Percentiles rank a stretch among this genome's conserved stretches.
Evolutionary conservation across 2,888 invertebrate species (phyloP).

Genomic region (Pristionchus arcanus): DNA sequence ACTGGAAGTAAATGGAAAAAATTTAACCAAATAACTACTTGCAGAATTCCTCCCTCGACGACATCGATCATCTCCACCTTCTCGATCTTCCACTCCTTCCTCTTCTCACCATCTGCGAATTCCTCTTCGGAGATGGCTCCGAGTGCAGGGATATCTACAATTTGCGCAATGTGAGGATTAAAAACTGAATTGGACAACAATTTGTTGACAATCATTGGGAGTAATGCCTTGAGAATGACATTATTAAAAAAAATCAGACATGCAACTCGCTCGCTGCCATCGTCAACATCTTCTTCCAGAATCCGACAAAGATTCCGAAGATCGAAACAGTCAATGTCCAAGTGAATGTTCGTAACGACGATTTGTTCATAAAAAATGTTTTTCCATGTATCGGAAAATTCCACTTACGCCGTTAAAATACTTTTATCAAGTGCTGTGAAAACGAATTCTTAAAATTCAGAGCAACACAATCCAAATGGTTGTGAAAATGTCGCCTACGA

Average conservation of each 20-base stretch:
- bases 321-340: background rate
- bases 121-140: background rate
- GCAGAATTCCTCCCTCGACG: background rate
- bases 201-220: too few relatives aligned
- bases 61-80: background rate
- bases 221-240: too few relatives aligned
- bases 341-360: background rate
- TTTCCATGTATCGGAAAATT: too few relatives aligned
- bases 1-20: too few relatives aligned
- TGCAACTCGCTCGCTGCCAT: background rate
- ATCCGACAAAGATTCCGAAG: background rate
- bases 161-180: background rate
- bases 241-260: background rate
- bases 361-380: too few relatives aligned
- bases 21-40: background rate
- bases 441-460: too few relatives aligned
- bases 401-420: too few relatives aligned
- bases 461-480: background rate
- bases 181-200: too few relatives aligned
- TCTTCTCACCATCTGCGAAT: background rate
- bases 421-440: too few relatives aligned
- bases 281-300: background rate
- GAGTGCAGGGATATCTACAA: background rate
- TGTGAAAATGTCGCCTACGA: background rate
- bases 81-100: background rate